Base-by-base conservation (phyloP, 2,888 invertebrate genomes). In the Hecatera dysodea region DNA sequence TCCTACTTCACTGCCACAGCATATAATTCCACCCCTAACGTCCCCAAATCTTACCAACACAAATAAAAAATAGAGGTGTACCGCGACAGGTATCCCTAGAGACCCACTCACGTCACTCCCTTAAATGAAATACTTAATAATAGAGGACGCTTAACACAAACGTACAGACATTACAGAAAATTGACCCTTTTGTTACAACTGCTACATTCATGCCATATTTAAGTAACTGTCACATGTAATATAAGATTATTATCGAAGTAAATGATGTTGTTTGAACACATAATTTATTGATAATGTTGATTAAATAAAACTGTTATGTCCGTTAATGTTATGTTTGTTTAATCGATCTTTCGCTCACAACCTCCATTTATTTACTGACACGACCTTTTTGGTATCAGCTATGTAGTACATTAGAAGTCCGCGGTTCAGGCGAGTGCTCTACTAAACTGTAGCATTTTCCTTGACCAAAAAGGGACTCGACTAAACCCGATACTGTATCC, bases 91-190 rank as follows among this genome's bases (percentile, higher is more conserved):
- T 93, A 93, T 90, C 95, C 89, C 92, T 50, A 33, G 95, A 92
- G 95, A 93, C 84, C 57, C 75, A 83, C 88, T 87, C 89, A 87
- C 86, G 89, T 90, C 90, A 90, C 90, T 84, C 91, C 87, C 91
- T 93, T 94, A 93, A 94, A 94, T 94, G 93, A 95, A 94, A 92
- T 93, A 89, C 92, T 92, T 94, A 93, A 94, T 94, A 94, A 94
- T 93, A 91, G 90, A 90, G 88, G 85, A 87, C 88, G 89, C 90
- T 94, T 91, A 92, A 90, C 88, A 88, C 82, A 86, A 90, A 89
- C 83, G 90, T 84, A 84, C 81, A 76, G 80, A 86, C 88, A 90
- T 91, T 93, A 88, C 87, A 90, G 89, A 84, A 91, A 93, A 92
- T 88, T 88, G 87, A 84, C 81, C 73, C 83, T 83, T 88, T 91